Percentiles rank a stretch among this genome's conserved stretches.
Conservation (phyloP, 1,140 invertebrate species). For the Melitaea cinxia region DNA sequence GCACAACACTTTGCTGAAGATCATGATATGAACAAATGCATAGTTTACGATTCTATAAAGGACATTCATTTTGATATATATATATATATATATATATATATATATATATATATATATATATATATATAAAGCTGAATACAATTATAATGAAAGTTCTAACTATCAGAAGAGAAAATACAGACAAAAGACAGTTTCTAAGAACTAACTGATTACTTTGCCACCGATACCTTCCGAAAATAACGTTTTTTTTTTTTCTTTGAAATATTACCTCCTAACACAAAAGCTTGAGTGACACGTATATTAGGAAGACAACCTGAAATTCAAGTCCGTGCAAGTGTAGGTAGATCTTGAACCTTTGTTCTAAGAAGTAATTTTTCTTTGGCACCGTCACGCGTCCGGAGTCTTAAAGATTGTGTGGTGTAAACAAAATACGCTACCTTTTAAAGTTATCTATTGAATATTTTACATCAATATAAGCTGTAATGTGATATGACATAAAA, state of each 20-base stretch:
- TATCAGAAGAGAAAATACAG: no score
- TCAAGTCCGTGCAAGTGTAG: slow-evolving; percentile 53
- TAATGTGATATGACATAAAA: no score
- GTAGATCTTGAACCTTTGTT: slow-evolving; percentile 77
- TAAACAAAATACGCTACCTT: slow-evolving; percentile 45
- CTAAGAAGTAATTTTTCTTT: slow-evolving; percentile 71
- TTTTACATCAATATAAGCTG: no score
- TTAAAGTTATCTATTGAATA: no score
- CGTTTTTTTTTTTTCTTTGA: slow-evolving; percentile 21
- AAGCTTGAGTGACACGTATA: slow-evolving; percentile 25
- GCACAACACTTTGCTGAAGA: no score
- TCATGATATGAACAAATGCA: no score
- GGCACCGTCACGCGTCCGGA: slow-evolving; percentile 66
- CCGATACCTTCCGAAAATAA: slow-evolving; percentile 11
- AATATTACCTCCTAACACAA: slow-evolving; percentile 15
- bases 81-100: no score
- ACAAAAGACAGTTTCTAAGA: not conserved
- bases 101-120: no score
- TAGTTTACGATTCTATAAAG: no score
- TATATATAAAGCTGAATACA: no score
- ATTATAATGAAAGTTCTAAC: no score
- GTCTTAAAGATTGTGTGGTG: slow-evolving; percentile 55
- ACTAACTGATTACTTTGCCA: not conserved
- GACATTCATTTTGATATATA: no score
- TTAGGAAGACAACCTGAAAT: slow-evolving; percentile 57